Conservation (phyloP, 2,797 vertebrate species). For the Petrocephalus schoutedeni region DNA sequence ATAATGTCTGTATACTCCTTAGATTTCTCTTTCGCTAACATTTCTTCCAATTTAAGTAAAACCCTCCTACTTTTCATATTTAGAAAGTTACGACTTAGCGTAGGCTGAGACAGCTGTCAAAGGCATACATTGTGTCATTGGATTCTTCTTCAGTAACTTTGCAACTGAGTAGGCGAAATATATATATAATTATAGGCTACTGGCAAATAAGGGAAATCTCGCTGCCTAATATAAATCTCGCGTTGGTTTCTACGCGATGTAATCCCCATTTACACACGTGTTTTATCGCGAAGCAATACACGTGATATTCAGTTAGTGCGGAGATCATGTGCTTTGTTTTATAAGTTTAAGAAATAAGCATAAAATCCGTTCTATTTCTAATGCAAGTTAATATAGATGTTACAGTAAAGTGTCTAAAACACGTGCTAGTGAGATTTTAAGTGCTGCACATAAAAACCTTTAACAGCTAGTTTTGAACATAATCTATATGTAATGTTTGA, state of each 20-base stretch:
- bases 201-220: background rate
- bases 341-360: background rate
- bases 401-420: no score
- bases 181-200: no score
- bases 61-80: background rate
- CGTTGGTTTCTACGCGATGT: background rate
- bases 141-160: background rate
- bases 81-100: background rate
- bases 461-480: background rate
- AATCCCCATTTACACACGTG: background rate
- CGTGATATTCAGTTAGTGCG: background rate
- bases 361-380: background rate
- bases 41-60: background rate
- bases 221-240: background rate
- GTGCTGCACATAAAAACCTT: background rate
- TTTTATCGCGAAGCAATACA: background rate
- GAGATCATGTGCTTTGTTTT: background rate
- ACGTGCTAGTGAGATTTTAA: no score
- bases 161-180: background rate
- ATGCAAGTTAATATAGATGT: no score
- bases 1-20: background rate
- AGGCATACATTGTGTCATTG: background rate
- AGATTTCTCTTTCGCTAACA: background rate
- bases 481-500: background rate
- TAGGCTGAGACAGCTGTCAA: background rate